These are phyloP conservation scores for Chelonoidis abingdonii DNA, from an alignment of 2,113 vertebrate genomes.

Conservation along the genomic window DNA sequence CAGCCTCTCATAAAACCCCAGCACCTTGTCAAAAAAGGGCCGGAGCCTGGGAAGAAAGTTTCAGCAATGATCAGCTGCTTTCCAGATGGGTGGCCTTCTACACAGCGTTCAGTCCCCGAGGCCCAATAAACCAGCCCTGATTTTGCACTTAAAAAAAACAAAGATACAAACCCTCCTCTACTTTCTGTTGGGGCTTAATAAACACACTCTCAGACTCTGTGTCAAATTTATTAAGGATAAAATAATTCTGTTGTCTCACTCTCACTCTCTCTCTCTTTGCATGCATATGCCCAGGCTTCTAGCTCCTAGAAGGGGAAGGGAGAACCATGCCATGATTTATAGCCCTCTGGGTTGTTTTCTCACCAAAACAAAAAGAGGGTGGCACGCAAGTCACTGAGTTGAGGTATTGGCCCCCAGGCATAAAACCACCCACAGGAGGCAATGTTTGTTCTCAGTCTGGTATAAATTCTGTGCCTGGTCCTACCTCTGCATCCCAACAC, in stretches of 20 bases:
- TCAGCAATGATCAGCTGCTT: slow-evolving; percentile 80
- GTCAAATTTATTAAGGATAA: slow-evolving; percentile 72
- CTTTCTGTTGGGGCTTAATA: slow-evolving; percentile 66
- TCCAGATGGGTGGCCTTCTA: slow-evolving; percentile 84
- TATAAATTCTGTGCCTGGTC: slow-evolving; percentile 56
- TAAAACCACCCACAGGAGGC: slow-evolving; percentile 67
- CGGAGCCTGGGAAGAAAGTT: slow-evolving; percentile 60
- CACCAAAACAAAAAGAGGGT: slow-evolving; percentile 60
- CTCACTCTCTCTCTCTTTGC: not conserved
- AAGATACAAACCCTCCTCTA: slow-evolving; percentile 60
- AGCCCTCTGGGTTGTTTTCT: slow-evolving; percentile 56
- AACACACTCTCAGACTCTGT: slow-evolving; percentile 53
- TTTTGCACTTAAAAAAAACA: slow-evolving; percentile 63
- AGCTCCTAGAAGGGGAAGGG: not conserved
- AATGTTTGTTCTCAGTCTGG: slow-evolving; percentile 67
- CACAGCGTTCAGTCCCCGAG: slow-evolving; percentile 42
- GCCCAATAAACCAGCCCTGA: slow-evolving; percentile 70
- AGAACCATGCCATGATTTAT: slow-evolving; percentile 65
- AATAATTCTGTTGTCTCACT: slow-evolving; percentile 35
- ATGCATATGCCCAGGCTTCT: slow-evolving; percentile 31
- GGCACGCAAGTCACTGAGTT: slow-evolving; percentile 49
- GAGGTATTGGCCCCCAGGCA: slow-evolving; percentile 63
- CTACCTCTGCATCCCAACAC: slow-evolving; percentile 11
- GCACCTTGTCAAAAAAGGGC: slow-evolving; percentile 76
- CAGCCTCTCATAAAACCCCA: slow-evolving; percentile 81